Evolutionary conservation across 2,113 vertebrate species (phyloP).

Genomic region (Nyctibius bracteatus): DNA sequence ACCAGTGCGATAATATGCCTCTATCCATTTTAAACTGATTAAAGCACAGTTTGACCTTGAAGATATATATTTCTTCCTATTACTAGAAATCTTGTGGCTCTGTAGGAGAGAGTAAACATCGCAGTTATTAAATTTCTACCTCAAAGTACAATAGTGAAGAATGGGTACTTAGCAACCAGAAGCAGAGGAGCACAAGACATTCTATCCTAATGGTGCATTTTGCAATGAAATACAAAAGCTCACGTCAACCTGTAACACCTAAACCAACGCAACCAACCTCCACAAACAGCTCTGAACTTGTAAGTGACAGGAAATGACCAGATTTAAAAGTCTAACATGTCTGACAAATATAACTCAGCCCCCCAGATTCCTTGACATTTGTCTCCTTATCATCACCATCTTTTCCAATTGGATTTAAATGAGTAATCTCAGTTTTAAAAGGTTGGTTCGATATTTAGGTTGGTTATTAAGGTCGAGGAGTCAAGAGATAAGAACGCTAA

Average conservation of each 20-base stretch:
- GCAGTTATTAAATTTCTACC: constrained; percentile 31
- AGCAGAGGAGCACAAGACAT: constrained; percentile 52
- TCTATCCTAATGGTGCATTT: background rate
- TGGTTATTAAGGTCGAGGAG: constrained; percentile 16
- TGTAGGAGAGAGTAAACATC: background rate
- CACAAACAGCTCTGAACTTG: background rate
- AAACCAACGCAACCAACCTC: background rate
- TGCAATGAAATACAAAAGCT: constrained; percentile 1
- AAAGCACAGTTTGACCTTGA: background rate
- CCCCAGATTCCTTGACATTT: constrained; percentile 35
- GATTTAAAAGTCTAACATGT: background rate
- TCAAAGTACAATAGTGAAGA: constrained; percentile 30
- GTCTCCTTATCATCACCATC: background rate
- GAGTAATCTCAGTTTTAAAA: constrained; percentile 54
- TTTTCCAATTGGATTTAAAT: constrained; percentile 27
- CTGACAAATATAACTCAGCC: background rate
- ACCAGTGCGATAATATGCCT: background rate
- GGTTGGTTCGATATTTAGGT: constrained; percentile 49
- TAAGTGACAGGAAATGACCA: background rate
- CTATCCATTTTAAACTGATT: background rate
- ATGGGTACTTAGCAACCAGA: constrained; percentile 66
- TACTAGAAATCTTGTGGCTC: background rate
- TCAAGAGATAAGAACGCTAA: constrained; percentile 34
- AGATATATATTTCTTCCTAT: background rate
- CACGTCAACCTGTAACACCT: background rate